Percentiles rank a stretch among this genome's conserved stretches.
phyloP scores from a whole-genome alignment of 2,888 invertebrate species.

The Drosophila rubida region DNA sequence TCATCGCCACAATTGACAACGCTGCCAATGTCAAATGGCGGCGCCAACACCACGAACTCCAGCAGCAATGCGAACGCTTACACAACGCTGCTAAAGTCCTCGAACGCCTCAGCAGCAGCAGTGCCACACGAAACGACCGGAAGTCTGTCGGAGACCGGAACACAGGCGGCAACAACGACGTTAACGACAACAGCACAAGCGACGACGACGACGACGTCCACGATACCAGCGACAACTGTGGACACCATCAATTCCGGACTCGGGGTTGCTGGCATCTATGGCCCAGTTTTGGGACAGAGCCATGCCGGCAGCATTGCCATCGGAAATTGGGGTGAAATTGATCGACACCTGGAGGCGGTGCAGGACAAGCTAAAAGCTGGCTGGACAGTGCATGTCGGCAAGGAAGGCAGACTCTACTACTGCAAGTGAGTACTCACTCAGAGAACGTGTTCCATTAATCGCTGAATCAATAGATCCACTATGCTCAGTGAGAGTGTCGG shows the following conservation, averaged over 20 bases:
- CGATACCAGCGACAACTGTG: slow-evolving; percentile 31
- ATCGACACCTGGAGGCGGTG: slow-evolving; percentile 86
- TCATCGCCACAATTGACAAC: slow-evolving; percentile 76
- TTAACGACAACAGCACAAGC: slow-evolving; percentile 20
- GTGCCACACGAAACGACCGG: slow-evolving; percentile 61
- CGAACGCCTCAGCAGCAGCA: slow-evolving; percentile 14
- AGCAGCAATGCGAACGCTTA: slow-evolving; percentile 48
- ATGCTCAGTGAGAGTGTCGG: neutral
- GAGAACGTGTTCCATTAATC: neutral
- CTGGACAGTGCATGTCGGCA: slow-evolving; percentile 92
- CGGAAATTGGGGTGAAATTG: slow-evolving; percentile 83
- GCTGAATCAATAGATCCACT: neutral
- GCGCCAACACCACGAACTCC: slow-evolving; percentile 42
- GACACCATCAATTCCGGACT: slow-evolving; percentile 39
- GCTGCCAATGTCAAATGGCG: slow-evolving; percentile 60
- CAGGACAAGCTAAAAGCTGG: slow-evolving; percentile 89
- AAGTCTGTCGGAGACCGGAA: slow-evolving; percentile 76
- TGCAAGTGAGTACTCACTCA: slow-evolving; percentile 91
- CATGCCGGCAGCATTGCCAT: slow-evolving; percentile 59
- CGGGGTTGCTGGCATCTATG: slow-evolving; percentile 58
- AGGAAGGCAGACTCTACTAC: slow-evolving; percentile 93
- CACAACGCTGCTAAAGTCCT: slow-evolving; percentile 43
- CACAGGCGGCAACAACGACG: slow-evolving; percentile 47
- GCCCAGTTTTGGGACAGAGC: slow-evolving; percentile 61
- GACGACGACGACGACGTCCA: slow-evolving; percentile 23